Evolutionary conservation across 2,113 vertebrate species (phyloP), one percentile per base, ranked within the genome.

Genomic region (Catharus fuscescens): DNA sequence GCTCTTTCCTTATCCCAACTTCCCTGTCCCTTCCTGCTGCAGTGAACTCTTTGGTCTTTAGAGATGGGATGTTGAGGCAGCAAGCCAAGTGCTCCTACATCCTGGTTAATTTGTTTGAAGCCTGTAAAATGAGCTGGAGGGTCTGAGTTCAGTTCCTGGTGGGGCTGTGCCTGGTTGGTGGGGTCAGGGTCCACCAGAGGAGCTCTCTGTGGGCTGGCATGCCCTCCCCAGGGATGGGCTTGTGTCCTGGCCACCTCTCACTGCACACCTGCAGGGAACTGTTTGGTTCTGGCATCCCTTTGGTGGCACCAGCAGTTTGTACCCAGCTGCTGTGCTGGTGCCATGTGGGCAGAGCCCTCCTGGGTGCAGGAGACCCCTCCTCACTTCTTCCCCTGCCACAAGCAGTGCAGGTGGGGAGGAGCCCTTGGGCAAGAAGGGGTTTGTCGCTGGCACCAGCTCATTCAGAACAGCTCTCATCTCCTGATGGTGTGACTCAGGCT

Each of bases 401-500:
- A 23, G 18, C 40, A 34, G 18, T 34, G 56, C 40, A 59, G 67
- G 12, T 8, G 4, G 28, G 59, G 59, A 88, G 74, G 0, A 29
- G 66, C 19, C 64, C 45, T 67, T 23, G 52, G 70, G 36, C 54
- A 34, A 4, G 21, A 31, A 71, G 28, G 54, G 19, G 4, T 67
- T 91, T 69, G 34, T 26, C 45, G 12, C 67, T 83, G 25, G 9
- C 56, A 50, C 52, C 59, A 54, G 9, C 18, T 82, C 60, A 8
- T 4, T 83, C 62, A 74, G 42, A 40, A 13, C 83, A 70, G 23
- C 45, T 92, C 61, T 79, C 53, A 48, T 67, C 62, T 77, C 44
- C 90, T 44, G 77, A 13, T 47, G 81, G 54, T 56, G 48, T 92
- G 92, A 89, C 90, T 95, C 89, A 85, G 87, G 48, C 92, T 95